These are phyloP conservation scores for Propithecus coquereli DNA, from an alignment of 2,113 vertebrate genomes.

Conservation along the genomic window DNA sequence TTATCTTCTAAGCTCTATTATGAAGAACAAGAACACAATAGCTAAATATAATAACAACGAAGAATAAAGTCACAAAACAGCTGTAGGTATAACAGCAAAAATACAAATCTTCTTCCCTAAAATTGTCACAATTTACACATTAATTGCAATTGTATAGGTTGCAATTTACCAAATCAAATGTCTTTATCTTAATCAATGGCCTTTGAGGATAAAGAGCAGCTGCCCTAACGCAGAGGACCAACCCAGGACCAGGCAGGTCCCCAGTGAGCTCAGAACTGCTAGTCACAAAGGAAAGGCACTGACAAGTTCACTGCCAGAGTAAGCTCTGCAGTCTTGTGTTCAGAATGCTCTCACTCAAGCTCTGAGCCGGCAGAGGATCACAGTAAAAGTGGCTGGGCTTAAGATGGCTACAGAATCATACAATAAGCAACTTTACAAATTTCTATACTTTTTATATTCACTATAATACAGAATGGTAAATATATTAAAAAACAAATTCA, in stretches of 20 bases:
- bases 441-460: constrained; percentile 16
- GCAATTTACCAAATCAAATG: constrained; percentile 11
- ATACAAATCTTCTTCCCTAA: background rate
- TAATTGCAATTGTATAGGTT: background rate
- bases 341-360: background rate
- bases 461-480: background rate
- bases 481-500: constrained; percentile 24
- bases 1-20: constrained; percentile 3
- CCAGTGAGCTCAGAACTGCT: background rate
- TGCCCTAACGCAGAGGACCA: background rate
- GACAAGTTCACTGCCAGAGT: background rate
- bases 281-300: background rate
- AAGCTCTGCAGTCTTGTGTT: background rate
- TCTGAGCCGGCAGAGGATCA: background rate
- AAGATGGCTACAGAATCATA: background rate
- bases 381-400: background rate
- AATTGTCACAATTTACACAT: background rate
- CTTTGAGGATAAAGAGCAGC: background rate
- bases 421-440: background rate
- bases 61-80: constrained; percentile 25
- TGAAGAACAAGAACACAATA: constrained; percentile 20
- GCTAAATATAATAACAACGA: background rate
- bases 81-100: constrained; percentile 1
- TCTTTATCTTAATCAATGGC: constrained; percentile 22
- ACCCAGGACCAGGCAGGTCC: background rate